Conservation (phyloP, 2,113 vertebrate species). For the Mandrillus leucophaeus region DNA sequence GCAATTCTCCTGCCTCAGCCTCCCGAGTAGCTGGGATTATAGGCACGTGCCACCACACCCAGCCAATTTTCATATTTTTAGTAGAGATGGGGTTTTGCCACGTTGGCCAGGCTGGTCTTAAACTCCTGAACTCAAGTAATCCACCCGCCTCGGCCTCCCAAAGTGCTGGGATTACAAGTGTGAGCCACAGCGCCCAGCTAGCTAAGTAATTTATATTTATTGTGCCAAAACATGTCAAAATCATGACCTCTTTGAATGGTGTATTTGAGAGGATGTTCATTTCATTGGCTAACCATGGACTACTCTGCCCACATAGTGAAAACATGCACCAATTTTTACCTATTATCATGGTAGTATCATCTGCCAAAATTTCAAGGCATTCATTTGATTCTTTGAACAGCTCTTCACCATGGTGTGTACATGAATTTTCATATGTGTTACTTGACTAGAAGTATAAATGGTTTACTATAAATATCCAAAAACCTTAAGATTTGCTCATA, state of each 20-base stretch:
- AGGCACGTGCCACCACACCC: too few species aligned
- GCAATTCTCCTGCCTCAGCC: too few species aligned
- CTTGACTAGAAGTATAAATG: slow-evolving; percentile 2
- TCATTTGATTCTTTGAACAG: slow-evolving; percentile 16
- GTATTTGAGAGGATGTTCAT: slow-evolving; percentile 34
- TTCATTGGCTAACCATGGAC: not conserved
- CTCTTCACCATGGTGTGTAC: not conserved
- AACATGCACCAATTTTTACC: not conserved
- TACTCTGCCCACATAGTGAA: slow-evolving; percentile 28
- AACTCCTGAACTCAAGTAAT: too few species aligned
- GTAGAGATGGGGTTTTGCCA: too few species aligned
- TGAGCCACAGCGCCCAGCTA: not conserved
- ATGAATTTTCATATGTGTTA: not conserved
- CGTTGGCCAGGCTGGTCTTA: too few species aligned
- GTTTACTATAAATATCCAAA: slow-evolving; percentile 1
- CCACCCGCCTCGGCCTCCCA: too few species aligned
- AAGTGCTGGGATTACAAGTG: too few species aligned
- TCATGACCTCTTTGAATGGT: not conserved
- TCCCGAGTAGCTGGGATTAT: too few species aligned
- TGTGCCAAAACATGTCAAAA: slow-evolving; percentile 66
- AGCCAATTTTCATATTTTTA: too few species aligned
- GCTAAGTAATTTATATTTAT: slow-evolving; percentile 57
- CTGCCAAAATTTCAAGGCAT: not conserved
- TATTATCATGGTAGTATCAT: not conserved
- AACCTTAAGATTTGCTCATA: not conserved